A percentile compares a stretch with the other conserved stretches of the same genome.
These are phyloP conservation scores for Gymnorhina tibicen DNA, from an alignment of 2,113 vertebrate species.

Conservation along the genomic window DNA sequence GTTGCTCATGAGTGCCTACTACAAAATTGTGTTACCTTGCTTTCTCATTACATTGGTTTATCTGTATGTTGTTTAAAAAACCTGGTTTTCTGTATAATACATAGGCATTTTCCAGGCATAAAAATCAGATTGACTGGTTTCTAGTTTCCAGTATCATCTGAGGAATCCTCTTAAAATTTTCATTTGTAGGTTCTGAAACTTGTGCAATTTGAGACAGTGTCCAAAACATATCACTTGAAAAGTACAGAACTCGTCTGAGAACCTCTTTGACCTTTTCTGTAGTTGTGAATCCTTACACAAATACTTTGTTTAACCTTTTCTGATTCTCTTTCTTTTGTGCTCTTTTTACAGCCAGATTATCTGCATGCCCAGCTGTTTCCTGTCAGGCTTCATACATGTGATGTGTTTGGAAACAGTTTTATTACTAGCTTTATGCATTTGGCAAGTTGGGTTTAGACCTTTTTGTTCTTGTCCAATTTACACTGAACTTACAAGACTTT, in stretches of 20 bases:
- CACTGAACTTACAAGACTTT: neutral
- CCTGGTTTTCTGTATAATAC: neutral
- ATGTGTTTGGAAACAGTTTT: conserved; percentile 11
- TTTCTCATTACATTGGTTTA: neutral
- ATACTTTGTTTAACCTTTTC: neutral
- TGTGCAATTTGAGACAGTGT: neutral
- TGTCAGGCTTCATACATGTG: neutral
- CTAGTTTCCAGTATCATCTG: neutral
- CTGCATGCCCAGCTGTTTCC: neutral
- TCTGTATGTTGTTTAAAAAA: neutral
- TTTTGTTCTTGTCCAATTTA: neutral
- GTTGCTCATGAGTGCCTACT: rapidly evolving
- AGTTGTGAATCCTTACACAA: neutral
- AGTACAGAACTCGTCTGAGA: neutral
- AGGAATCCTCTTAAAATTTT: neutral
- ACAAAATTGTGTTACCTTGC: neutral
- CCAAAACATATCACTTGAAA: neutral
- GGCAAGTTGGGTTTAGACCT: neutral
- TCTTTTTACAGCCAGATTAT: neutral
- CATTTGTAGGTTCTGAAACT: neutral
- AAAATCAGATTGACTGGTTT: neutral
- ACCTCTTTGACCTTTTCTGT: neutral
- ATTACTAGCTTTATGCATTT: neutral
- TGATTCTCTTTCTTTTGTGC: neutral
- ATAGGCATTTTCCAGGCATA: neutral